Base-by-base conservation (phyloP, 2,113 vertebrate species). In the human (Homo sapiens) region DNA sequence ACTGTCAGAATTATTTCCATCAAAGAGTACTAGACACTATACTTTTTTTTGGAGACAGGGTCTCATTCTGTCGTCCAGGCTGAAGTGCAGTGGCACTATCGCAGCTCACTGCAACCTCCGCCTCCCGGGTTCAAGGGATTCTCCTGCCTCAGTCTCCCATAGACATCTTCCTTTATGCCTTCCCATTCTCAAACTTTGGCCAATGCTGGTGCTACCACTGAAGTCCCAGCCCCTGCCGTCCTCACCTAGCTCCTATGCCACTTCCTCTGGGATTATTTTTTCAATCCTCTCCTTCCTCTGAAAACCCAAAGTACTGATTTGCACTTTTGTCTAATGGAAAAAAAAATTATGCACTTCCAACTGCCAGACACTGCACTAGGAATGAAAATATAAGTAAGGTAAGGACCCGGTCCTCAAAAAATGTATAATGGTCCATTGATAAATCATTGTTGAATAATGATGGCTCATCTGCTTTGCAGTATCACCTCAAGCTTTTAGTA, bases 391-490 rank as follows among this genome's bases (percentile, higher is more conserved):
- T 57, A 75, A 94, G 38, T 50, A 35, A 91, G 48, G 50, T 50
- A 79, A 96, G 59, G 66, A 83, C 9, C 1, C 13, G 18, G 1
- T 8, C 45, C 18, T 79, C 23, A 48, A 68, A 94, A 94, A 79
- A 18, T 13, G 7, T 57, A 30, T 43, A 73, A 45, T n/a, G 73
- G 72, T 70, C 78, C 45, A 86, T 7, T 55, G 59, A 91, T 84
- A 68, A 91, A 70, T 57, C 32, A 81, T 57, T 79, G 25, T 66
- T 93, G 73, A 92, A 55, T 88, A 84, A 88, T n/a, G 88, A 68
- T 75, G 35, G 78, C 73, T 90, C 72, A 70, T 90, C 76, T n/a
- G 18, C 18, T 94, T 73, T 66, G 23, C 59, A 92, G 30, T 64
- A 79, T 75, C 30, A 27, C 48, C 23, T 50, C 32, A 73, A 64